Conservation (phyloP, 2,113 vertebrate species). For the Scomber scombrus region DNA sequence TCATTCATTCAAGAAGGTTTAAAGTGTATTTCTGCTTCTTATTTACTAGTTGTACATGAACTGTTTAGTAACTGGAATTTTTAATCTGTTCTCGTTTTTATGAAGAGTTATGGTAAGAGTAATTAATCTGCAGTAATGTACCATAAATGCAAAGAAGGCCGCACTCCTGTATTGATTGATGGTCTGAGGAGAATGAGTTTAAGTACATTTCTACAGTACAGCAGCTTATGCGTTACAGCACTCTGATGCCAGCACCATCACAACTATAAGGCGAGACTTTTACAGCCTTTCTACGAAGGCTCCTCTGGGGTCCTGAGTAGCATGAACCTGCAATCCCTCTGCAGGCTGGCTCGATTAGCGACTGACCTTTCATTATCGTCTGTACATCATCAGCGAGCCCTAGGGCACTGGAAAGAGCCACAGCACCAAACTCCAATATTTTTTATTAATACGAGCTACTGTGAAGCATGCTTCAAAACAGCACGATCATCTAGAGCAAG, state of each 20-base stretch:
- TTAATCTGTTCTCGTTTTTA: slow-evolving; percentile 13
- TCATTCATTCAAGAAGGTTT: too few relatives aligned
- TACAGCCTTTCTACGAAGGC: slow-evolving; percentile 15
- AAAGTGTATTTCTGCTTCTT: neutral
- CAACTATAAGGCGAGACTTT: slow-evolving; percentile 33
- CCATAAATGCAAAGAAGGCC: slow-evolving; percentile 5
- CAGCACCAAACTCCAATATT: slow-evolving; percentile 53
- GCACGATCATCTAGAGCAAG: slow-evolving; percentile 32
- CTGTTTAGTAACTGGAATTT: neutral
- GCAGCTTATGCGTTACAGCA: slow-evolving; percentile 17
- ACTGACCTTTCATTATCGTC: slow-evolving; percentile 72
- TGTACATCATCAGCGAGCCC: slow-evolving; percentile 42
- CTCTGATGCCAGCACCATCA: slow-evolving; percentile 23
- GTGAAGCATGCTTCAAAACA: slow-evolving; percentile 44
- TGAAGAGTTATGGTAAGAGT: neutral
- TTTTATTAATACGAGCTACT: slow-evolving; percentile 59
- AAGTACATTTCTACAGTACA: neutral
- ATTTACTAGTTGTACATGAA: neutral
- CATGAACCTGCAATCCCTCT: slow-evolving; percentile 31
- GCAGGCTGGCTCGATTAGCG: slow-evolving; percentile 46
- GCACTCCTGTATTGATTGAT: slow-evolving; percentile 13
- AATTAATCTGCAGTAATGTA: slow-evolving; percentile 17
- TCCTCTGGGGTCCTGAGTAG: slow-evolving; percentile 18
- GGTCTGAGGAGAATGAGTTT: slow-evolving; percentile 15
- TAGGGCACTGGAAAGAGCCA: slow-evolving; percentile 24